A percentile compares a stretch with the other conserved stretches of the same genome.
Conservation (phyloP, 2,113 vertebrate species). For the Colinus virginianus region DNA sequence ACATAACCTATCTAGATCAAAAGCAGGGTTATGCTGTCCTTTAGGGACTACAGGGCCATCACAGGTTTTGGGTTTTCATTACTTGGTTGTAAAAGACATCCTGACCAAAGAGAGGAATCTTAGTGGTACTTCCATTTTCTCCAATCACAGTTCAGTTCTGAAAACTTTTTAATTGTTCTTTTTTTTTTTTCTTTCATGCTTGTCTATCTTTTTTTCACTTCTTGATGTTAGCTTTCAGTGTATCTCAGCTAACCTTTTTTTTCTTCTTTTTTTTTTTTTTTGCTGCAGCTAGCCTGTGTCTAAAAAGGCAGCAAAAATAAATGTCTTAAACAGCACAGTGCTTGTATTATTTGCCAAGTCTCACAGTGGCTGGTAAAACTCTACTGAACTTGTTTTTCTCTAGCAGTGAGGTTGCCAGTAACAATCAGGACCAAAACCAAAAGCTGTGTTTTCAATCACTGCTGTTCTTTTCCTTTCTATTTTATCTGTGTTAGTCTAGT, state of each 20-base stretch:
- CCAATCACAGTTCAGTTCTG: background rate
- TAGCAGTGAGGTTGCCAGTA: background rate
- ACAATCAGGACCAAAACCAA: background rate
- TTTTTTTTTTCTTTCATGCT: background rate
- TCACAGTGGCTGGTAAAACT: background rate
- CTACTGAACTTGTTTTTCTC: background rate
- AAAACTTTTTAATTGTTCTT: background rate
- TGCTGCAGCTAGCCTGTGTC: background rate
- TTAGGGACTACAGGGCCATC: background rate
- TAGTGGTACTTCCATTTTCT: background rate
- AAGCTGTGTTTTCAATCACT: conserved; percentile 17
- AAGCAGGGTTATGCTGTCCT: background rate
- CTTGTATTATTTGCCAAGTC: background rate
- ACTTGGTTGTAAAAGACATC: background rate
- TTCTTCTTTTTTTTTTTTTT: too few species aligned
- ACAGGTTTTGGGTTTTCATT: background rate
- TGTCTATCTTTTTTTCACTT: background rate
- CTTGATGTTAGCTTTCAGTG: background rate
- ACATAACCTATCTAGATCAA: background rate
- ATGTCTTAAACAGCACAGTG: background rate
- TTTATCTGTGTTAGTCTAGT: conserved; percentile 9
- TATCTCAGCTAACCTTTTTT: background rate
- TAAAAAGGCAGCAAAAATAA: background rate
- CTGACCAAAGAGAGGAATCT: background rate
- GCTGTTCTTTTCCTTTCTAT: background rate